Conservation (phyloP, 2,113 vertebrate species). For the Taurulus bubalis region DNA sequence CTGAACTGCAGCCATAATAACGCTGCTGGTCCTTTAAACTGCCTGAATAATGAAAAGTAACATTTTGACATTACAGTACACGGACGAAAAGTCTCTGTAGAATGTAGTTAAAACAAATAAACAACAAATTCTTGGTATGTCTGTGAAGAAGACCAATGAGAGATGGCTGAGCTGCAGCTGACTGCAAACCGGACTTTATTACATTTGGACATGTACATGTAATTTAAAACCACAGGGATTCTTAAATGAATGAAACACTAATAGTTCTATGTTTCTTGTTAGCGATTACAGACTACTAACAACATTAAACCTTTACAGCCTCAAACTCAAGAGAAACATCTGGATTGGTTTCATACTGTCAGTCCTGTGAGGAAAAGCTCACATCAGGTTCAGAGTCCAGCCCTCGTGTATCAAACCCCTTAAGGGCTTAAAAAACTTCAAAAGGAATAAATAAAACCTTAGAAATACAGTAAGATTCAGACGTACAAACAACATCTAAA, state of each 20-base stretch:
- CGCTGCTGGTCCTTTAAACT: neutral
- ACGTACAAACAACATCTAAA: constrained; percentile 38
- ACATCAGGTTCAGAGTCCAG: constrained; percentile 4
- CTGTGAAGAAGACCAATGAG: constrained; percentile 7
- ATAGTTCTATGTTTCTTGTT: constrained; percentile 23
- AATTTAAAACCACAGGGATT: constrained; percentile 37
- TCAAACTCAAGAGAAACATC: constrained; percentile 7
- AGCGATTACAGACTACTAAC: constrained; percentile 32
- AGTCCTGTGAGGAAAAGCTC: constrained; percentile 6
- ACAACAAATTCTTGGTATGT: neutral
- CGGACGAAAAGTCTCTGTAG: neutral
- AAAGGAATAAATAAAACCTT: constrained; percentile 44
- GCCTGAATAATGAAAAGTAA: neutral
- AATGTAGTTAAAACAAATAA: neutral
- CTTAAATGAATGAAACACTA: constrained; percentile 33
- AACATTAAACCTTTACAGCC: constrained; percentile 32
- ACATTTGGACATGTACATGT: constrained; percentile 26
- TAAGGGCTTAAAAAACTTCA: neutral
- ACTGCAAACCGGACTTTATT: constrained; percentile 46
- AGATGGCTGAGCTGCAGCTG: neutral
- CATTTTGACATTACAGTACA: neutral
- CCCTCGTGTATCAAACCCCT: neutral
- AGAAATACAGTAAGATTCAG: constrained; percentile 33
- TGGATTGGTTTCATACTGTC: neutral
- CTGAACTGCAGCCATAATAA: neutral